Evolutionary conservation across 2,888 invertebrate species (phyloP).

Genomic region (Chrysolina haemoptera): DNA sequence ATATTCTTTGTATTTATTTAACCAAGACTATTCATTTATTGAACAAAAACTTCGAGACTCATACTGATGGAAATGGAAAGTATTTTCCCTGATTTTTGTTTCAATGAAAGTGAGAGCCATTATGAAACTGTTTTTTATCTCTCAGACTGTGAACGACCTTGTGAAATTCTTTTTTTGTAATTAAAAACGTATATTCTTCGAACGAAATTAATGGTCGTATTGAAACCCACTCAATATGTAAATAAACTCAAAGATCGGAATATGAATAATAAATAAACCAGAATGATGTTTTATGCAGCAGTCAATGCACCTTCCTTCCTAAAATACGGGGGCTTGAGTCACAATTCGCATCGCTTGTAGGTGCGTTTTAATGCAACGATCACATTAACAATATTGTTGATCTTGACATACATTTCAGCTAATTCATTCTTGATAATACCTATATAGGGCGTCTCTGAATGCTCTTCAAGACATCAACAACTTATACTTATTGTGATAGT

Average conservation of each 20-base stretch:
- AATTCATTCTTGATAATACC: neutral
- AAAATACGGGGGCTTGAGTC: conserved; percentile 20
- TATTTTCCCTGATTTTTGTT: neutral
- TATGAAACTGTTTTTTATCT: neutral
- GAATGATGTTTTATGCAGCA: conserved; percentile 12
- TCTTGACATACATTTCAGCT: neutral
- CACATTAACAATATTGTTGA: neutral
- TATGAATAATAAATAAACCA: neutral
- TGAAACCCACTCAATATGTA: conserved; percentile 9
- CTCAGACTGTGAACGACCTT: neutral
- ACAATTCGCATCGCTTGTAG: neutral
- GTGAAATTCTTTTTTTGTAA: neutral
- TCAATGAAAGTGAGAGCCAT: neutral
- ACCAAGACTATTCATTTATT: too few relatives aligned
- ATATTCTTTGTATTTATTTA: neutral
- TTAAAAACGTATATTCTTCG: neutral
- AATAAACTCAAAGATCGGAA: neutral
- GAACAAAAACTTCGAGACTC: too few relatives aligned
- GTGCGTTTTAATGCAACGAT: neutral
- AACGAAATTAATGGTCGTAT: neutral
- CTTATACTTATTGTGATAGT: too few relatives aligned
- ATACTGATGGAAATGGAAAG: neutral
- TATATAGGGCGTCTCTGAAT: neutral
- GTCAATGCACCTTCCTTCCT: conserved; percentile 15
- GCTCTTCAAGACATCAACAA: neutral